These are phyloP conservation scores for Pseudopipra pipra DNA, from an alignment of 2,113 vertebrate genomes.

Conservation along the genomic window DNA sequence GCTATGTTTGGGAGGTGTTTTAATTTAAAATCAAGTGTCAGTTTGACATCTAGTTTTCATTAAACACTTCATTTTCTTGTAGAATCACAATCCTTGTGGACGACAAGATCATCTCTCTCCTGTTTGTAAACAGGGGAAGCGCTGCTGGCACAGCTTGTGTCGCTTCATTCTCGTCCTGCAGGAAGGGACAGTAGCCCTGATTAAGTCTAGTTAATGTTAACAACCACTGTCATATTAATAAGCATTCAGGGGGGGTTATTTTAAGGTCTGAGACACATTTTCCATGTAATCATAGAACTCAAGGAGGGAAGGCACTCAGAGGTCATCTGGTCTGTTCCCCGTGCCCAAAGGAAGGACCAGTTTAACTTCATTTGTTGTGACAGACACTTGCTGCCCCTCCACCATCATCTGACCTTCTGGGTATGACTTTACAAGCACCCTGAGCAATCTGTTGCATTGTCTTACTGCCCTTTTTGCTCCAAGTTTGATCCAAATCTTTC, in stretches of 20 bases:
- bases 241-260: background rate
- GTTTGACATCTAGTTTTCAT: background rate
- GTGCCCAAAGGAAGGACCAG: background rate
- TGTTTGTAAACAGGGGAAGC: background rate
- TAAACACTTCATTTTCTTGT: background rate
- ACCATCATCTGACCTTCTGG: background rate
- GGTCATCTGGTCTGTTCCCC: background rate
- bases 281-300: background rate
- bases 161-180: background rate
- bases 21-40: background rate
- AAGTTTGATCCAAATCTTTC: background rate
- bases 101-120: background rate
- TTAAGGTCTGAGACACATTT: background rate
- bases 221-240: background rate
- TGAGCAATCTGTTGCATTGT: background rate
- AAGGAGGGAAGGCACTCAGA: background rate
- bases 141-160: background rate
- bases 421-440: background rate
- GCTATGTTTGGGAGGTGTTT: fast-evolving
- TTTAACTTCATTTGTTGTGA: background rate
- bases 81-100: background rate
- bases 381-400: background rate
- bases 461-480: background rate
- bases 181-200: constrained; percentile 30
- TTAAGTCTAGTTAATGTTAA: constrained; percentile 15